Evolutionary conservation across 1,140 invertebrate species (phyloP), one percentile per base, ranked within the genome.

Genomic region (Muscidifurax raptorellus): DNA sequence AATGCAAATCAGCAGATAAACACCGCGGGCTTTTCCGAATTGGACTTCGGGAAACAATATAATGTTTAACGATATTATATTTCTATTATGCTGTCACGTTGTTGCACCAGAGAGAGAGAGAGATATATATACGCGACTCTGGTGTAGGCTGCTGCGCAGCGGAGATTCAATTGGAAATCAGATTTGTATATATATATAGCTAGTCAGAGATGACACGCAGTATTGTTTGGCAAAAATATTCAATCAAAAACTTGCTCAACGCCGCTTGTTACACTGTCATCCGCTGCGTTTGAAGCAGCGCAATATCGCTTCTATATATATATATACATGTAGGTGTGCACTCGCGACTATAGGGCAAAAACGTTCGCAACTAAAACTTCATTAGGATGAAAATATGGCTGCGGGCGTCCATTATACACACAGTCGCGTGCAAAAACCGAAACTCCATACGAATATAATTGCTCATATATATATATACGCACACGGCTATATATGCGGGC

Each of bases 1-100:
- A 59, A 59, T 59, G 52, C 52, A 22, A 59, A 59, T n/a, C 52
- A 1, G 1, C 22, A 59, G 22, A 59, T 59, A 59, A 59, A 59
- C 18, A 18, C 2, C n/a, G 0, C 1, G 13, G 13, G 3, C 22
- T 59, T 59, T 59, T 59, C 18, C 52, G 22, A n/a, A 18, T 18
- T 52, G 47, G 47, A 52, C 15, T 52, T 52, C 18, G 12, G 13
- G 15, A 12, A 52, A 18, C 13, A 52, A 52, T 5, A 44, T 18
- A 15, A 52, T 40, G 71, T 74, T 74, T 36, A 36, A 6, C 71
- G 40, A 44, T 75, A 44, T 44, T 44, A 44, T 44, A 44, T 47
- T 44, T 75, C 74, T 76, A 76, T 44, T 47, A 76, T 74, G 71
- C 18, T 76, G 74, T 47, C 74, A 76, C 74, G 25, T 76, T n/a